These are phyloP conservation scores for Zaprionus nigranus DNA, from an alignment of 1,140 invertebrate genomes.

Conservation along the genomic window DNA sequence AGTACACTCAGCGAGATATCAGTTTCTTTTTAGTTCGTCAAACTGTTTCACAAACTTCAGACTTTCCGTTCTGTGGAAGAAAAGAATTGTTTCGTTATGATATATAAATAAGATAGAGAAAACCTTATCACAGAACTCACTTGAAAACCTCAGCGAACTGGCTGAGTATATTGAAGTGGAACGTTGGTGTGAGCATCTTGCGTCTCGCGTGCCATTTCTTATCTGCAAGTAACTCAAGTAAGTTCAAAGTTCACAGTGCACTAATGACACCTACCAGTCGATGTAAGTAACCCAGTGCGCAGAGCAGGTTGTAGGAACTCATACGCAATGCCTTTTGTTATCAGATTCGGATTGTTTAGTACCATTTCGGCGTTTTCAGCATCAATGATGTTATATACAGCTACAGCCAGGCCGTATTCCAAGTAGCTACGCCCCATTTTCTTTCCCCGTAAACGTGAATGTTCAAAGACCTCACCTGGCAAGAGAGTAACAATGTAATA, in stretches of 20 bases:
- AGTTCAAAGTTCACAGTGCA: neutral
- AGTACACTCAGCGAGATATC: conserved; percentile 53
- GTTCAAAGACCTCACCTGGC: conserved; percentile 44
- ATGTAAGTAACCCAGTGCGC: conserved; percentile 88
- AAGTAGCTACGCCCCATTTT: conserved; percentile 43
- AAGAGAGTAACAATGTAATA: neutral
- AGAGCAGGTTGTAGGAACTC: conserved; percentile 88
- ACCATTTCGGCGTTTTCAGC: conserved; percentile 63
- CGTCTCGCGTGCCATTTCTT: conserved; percentile 91
- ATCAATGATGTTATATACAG: conserved; percentile 69
- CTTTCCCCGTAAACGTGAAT: conserved; percentile 20
- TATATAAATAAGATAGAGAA: neutral
- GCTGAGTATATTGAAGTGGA: conserved; percentile 94
- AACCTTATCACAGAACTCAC: conserved; percentile 80
- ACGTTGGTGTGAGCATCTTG: conserved; percentile 94
- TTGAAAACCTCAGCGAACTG: conserved; percentile 90
- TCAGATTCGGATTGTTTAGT: conserved; percentile 64
- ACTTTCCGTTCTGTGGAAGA: conserved; percentile 78
- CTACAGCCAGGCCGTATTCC: conserved; percentile 44
- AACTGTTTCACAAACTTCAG: conserved; percentile 72
- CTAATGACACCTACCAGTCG: conserved; percentile 84
- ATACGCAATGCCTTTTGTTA: conserved; percentile 72
- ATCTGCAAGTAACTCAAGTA: conserved; percentile 33
- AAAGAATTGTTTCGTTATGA: neutral
- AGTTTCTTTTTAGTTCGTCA: conserved; percentile 32